Percentiles rank a stretch among this genome's conserved stretches.
phyloP scores from a whole-genome alignment of 2,888 invertebrate genomes.

The Nemotelus nigrinus region DNA sequence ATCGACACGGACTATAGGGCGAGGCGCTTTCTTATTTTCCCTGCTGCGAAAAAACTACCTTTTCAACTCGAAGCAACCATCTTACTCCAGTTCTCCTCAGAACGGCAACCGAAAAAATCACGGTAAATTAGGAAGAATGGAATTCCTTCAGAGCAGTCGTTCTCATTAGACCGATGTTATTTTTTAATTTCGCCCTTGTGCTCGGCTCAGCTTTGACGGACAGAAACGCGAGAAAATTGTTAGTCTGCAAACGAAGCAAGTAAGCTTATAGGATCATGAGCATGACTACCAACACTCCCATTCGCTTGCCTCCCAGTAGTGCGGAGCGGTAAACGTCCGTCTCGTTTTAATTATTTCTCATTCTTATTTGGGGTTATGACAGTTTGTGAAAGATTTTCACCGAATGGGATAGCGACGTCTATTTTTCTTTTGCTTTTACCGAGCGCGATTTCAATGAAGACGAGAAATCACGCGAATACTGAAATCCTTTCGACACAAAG shows the following conservation, averaged over 20 bases:
- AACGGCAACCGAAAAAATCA: constrained; percentile 26
- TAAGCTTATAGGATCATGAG: not conserved
- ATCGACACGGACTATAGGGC: not conserved
- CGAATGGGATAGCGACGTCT: not conserved
- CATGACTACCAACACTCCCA: too few relatives aligned
- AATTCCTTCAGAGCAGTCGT: constrained; percentile 41
- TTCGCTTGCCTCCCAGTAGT: not conserved
- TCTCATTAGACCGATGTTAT: constrained; percentile 50
- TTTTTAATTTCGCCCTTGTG: constrained; percentile 48
- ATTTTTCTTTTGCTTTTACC: not conserved
- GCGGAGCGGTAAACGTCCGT: not conserved
- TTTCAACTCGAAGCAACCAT: constrained; percentile 10
- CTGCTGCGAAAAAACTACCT: constrained; percentile 8
- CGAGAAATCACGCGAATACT: constrained; percentile 3
- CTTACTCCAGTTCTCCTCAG: constrained; percentile 1
- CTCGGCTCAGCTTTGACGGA: not conserved
- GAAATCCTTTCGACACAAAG: not conserved
- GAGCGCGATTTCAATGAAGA: constrained; percentile 19
- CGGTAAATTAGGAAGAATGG: constrained; percentile 46
- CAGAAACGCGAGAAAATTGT: constrained; percentile 19
- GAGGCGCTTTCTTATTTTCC: constrained; percentile 37
- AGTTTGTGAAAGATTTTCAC: constrained; percentile 20
- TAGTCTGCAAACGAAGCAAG: constrained; percentile 19
- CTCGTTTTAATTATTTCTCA: constrained; percentile 43
- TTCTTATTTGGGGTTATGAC: constrained; percentile 38